A percentile compares a stretch with the other conserved stretches of the same genome.
Evolutionary conservation across 2,113 vertebrate species (phyloP).

Genomic region (Acanthisitta chloris): DNA sequence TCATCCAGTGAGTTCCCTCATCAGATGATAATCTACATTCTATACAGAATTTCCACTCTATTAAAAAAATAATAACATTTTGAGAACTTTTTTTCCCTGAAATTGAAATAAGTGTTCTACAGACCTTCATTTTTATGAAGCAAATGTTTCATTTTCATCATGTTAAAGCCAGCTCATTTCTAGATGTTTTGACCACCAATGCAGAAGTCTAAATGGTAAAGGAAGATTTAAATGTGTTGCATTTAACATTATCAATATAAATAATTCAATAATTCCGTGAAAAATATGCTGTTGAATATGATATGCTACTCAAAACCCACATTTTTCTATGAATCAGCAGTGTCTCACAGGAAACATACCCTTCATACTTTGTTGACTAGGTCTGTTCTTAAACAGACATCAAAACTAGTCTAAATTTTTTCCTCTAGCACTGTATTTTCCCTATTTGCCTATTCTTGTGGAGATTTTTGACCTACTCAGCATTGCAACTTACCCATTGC

Average conservation of each 20-base stretch:
- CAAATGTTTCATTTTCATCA: background rate
- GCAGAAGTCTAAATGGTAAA: background rate
- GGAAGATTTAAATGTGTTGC: background rate
- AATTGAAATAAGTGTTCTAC: background rate
- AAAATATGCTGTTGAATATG: background rate
- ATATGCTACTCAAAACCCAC: background rate
- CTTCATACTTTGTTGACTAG: background rate
- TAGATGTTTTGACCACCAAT: background rate
- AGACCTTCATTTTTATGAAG: background rate
- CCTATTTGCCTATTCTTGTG: background rate
- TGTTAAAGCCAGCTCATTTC: background rate
- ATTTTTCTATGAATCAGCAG: background rate
- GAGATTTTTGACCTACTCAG: background rate
- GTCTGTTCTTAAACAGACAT: background rate
- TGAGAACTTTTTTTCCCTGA: background rate
- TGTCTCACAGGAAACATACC: background rate
- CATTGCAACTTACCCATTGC: background rate
- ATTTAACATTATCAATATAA: background rate
- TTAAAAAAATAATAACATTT: background rate
- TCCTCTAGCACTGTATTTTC: fast-evolving
- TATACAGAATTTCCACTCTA: background rate
- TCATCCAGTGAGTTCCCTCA: background rate
- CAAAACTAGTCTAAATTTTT: background rate
- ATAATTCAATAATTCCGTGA: background rate
- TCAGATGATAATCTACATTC: background rate